These are phyloP conservation scores for Brachyistius frenatus DNA, from an alignment of 2,113 vertebrate genomes.

Conservation along the genomic window DNA sequence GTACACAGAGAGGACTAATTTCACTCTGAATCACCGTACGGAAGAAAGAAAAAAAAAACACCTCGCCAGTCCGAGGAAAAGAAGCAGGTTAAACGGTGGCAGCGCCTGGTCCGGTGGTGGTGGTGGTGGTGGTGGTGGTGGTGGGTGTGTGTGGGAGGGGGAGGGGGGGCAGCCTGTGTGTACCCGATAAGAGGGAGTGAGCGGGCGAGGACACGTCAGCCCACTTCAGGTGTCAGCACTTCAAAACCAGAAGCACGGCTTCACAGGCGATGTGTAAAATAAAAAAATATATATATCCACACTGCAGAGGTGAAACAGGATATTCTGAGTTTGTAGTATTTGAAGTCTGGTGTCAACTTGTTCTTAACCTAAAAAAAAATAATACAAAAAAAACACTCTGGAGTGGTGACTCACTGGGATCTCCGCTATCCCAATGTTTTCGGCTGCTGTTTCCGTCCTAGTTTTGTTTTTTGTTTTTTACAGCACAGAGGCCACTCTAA, in stretches of 20 bases:
- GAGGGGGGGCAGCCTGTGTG: conserved; percentile 67
- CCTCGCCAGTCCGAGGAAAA: conserved; percentile 30
- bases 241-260: conserved; percentile 61
- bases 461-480: background rate
- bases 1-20: conserved; percentile 44
- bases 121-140: too few species aligned
- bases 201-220: conserved; percentile 56
- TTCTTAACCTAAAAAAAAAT: conserved; percentile 43
- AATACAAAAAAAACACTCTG: background rate
- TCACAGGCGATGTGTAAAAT: conserved; percentile 60
- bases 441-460: conserved; percentile 3
- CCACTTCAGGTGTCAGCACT: conserved; percentile 74
- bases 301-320: conserved; percentile 66
- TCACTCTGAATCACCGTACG: conserved; percentile 51
- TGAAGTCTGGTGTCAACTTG: conserved; percentile 58
- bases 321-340: conserved; percentile 58
- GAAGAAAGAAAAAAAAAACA: conserved; percentile 28
- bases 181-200: conserved; percentile 69
- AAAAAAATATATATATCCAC: conserved; percentile 46
- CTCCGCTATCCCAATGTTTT: conserved; percentile 19
- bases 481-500: conserved; percentile 17
- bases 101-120: conserved; percentile 24
- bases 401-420: background rate
- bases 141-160: conserved; percentile 61
- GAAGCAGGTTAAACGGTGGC: conserved; percentile 49